phyloP scores from a whole-genome alignment of 1,140 invertebrate species.

The Chionoecetes opilio region DNA sequence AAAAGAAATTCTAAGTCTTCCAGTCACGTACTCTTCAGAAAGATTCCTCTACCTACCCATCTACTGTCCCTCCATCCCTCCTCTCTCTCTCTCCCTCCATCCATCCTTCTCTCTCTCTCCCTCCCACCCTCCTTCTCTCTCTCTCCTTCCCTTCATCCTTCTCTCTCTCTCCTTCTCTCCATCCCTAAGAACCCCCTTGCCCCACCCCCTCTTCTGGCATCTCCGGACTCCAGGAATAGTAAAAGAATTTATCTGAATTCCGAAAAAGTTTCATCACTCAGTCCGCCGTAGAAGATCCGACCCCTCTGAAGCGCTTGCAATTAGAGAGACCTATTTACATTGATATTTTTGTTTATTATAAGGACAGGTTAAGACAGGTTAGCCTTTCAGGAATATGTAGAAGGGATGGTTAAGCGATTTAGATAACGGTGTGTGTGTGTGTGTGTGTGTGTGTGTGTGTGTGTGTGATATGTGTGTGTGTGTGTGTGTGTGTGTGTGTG shows the following conservation, averaged over 20 bases:
- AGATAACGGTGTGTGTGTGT: conserved; percentile 47
- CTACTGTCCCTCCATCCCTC: background rate
- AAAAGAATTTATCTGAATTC: conserved; percentile 21
- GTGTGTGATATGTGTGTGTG: conserved; percentile 43
- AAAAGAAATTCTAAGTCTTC: conserved; percentile 31
- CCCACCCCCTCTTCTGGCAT: background rate
- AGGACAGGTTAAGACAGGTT: background rate
- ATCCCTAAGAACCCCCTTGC: conserved; percentile 24
- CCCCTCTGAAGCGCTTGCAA: background rate
- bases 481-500: conserved; percentile 60
- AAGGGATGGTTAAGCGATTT: too few species aligned
- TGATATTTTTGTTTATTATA: background rate
- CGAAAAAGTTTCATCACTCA: conserved; percentile 33
- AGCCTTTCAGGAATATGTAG: background rate
- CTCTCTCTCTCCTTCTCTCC: background rate
- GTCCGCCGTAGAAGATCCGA: background rate
- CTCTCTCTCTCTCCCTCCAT: background rate
- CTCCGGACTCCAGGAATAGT: conserved; percentile 3
- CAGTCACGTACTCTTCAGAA: background rate
- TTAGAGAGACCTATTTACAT: background rate
- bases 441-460: conserved; percentile 60
- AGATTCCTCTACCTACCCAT: background rate
- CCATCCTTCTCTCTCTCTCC: background rate
- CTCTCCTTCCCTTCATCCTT: background rate
- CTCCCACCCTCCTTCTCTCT: background rate